phyloP scores from a whole-genome alignment of 2,797 vertebrate genomes.

The Fistularia tabacaria region DNA sequence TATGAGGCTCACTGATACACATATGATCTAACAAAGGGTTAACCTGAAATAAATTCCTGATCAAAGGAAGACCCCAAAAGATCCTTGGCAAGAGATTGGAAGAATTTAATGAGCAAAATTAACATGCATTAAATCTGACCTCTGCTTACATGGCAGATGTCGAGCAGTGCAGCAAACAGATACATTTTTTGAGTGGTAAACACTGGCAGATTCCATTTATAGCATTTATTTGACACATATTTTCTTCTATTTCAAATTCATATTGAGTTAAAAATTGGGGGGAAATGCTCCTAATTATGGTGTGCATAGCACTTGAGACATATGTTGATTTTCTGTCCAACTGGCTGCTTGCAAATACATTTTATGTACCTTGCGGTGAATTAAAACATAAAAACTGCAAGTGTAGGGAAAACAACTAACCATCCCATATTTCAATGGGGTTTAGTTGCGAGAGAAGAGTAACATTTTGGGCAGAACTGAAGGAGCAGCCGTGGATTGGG shows the following conservation, averaged over 20 bases:
- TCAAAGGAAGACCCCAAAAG: slow-evolving; percentile 77
- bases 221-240: neutral
- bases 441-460: slow-evolving; percentile 37
- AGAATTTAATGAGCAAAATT: slow-evolving; percentile 86
- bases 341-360: neutral
- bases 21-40: slow-evolving; percentile 65
- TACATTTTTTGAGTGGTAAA: slow-evolving; percentile 45
- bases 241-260: slow-evolving; percentile 5
- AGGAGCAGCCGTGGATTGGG: slow-evolving; percentile 36
- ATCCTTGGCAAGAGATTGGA: slow-evolving; percentile 79
- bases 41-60: slow-evolving; percentile 77
- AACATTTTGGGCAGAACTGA: no score
- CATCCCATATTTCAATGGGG: slow-evolving; percentile 32
- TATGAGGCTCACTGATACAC: slow-evolving; percentile 17
- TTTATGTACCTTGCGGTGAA: no score
- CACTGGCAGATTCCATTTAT: slow-evolving; percentile 12
- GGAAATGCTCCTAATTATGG: neutral
- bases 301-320: no score
- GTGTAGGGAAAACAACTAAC: slow-evolving; percentile 6
- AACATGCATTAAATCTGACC: slow-evolving; percentile 87
- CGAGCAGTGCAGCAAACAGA: slow-evolving; percentile 52
- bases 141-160: slow-evolving; percentile 77
- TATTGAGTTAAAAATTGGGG: slow-evolving; percentile 7
- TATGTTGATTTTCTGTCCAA: no score
- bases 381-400: neutral